Conservation (phyloP, 1,140 invertebrate species). For the Sitobion miscanthi region DNA sequence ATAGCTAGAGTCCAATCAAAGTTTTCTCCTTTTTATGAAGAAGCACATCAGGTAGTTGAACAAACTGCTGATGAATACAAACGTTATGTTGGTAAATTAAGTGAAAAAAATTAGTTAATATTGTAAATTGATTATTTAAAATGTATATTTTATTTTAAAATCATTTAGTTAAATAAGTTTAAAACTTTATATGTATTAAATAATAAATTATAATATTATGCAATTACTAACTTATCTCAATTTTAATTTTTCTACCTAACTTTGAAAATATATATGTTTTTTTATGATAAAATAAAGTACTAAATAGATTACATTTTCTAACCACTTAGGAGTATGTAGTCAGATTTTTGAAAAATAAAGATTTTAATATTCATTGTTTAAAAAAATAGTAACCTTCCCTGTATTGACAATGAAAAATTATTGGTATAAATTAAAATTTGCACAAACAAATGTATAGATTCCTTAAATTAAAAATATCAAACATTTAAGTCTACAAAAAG, state of each 20-base stretch:
- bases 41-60: constrained; percentile 2
- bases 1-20: background rate
- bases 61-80: background rate
- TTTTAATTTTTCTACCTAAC: background rate
- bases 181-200: background rate
- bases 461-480: background rate
- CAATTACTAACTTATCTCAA: background rate
- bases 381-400: too few relatives aligned
- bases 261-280: background rate
- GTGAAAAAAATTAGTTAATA: background rate
- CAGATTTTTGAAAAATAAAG: too few relatives aligned
- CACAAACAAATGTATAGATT: background rate
- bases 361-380: too few relatives aligned
- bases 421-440: background rate
- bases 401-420: background rate
- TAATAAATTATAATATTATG: background rate
- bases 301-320: too few relatives aligned
- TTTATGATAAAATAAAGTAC: too few relatives aligned
- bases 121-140: too few relatives aligned
- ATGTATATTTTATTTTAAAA: too few relatives aligned
- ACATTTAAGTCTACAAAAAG: constrained; percentile 9
- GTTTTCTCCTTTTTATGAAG: constrained; percentile 30
- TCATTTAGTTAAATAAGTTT: background rate
- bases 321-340: too few relatives aligned
- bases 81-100: background rate